A percentile compares a stretch with the other conserved stretches of the same genome.
Evolutionary conservation across 1,140 invertebrate genomes (phyloP).

Genomic region (Atopsyche davidsoni): DNA sequence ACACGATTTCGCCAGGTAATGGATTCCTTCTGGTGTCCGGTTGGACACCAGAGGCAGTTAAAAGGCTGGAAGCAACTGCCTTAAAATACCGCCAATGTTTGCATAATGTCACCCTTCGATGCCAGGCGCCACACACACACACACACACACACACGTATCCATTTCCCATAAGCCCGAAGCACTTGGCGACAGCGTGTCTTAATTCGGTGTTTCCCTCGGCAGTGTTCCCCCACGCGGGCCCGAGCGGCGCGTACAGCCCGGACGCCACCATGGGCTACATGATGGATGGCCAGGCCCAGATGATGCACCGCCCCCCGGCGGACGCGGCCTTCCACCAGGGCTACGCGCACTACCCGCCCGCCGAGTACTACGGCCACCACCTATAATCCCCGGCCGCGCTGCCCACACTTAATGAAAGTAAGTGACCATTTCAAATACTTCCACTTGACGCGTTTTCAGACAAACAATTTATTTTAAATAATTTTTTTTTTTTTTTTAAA

Average conservation of each 20-base stretch:
- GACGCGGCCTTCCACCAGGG: constrained; percentile 86
- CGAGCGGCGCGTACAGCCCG: constrained; percentile 90
- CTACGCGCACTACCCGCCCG: constrained; percentile 80
- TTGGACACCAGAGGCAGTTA: no score
- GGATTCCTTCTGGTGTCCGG: no score
- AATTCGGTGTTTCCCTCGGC: constrained; percentile 48
- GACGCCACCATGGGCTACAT: constrained; percentile 93
- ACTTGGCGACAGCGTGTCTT: constrained; percentile 17
- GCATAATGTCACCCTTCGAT: background rate
- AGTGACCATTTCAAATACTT: no score
- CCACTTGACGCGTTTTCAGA: no score
- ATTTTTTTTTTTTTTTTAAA: no score
- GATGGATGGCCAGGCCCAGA: constrained; percentile 90
- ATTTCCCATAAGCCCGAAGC: background rate
- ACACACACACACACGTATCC: background rate
- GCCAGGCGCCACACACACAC: background rate
- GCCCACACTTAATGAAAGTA: constrained; percentile 6
- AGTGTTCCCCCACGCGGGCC: constrained; percentile 87
- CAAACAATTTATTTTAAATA: no score
- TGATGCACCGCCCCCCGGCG: constrained; percentile 90
- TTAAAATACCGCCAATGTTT: no score
- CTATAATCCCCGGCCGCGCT: constrained; percentile 54
- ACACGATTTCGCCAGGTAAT: no score
- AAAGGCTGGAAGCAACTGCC: no score
- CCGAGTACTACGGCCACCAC: constrained; percentile 86